A percentile compares a stretch with the other conserved stretches of the same genome.
These are phyloP conservation scores for Acipenser oxyrinchus DNA, from an alignment of 2,797 vertebrate species.

Conservation along the genomic window DNA sequence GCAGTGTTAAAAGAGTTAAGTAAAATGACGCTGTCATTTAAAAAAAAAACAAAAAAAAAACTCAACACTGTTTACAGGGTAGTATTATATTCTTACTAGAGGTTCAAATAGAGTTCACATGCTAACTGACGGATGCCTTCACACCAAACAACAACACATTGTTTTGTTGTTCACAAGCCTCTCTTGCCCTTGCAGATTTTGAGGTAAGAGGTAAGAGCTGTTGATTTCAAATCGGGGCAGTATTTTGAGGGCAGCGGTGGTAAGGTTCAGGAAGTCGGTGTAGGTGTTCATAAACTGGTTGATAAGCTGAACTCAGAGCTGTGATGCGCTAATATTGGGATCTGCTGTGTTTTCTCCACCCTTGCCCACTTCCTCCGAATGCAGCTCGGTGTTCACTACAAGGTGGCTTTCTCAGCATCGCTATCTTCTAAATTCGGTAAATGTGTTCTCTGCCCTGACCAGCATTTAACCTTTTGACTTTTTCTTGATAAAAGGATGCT, in stretches of 20 bases:
- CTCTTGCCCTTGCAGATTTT: too few species aligned
- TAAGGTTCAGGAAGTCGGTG: conserved; percentile 58
- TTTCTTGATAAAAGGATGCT: conserved; percentile 29
- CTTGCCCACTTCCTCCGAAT: conserved; percentile 68
- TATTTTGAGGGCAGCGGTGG: conserved; percentile 28
- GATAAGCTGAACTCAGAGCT: conserved; percentile 44
- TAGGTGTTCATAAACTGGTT: conserved; percentile 68
- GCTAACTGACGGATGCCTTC: too few species aligned
- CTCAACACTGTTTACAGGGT: not conserved
- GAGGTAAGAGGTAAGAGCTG: not conserved
- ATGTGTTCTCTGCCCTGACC: conserved; percentile 39
- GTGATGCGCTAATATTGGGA: conserved; percentile 52
- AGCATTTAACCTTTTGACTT: conserved; percentile 46
- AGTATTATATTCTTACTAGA: too few species aligned
- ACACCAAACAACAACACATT: too few species aligned
- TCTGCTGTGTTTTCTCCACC: conserved; percentile 58
- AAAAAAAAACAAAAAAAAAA: not conserved
- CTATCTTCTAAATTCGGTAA: conserved; percentile 41
- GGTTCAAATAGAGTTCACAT: too few species aligned
- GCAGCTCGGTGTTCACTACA: conserved; percentile 37
- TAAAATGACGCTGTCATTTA: not conserved
- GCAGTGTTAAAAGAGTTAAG: not conserved
- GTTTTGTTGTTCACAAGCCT: too few species aligned
- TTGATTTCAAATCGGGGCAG: conserved; percentile 8
- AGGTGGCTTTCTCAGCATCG: conserved; percentile 39